phyloP scores from a whole-genome alignment of 2,797 vertebrate species.

The Falco novaeseelandiae region DNA sequence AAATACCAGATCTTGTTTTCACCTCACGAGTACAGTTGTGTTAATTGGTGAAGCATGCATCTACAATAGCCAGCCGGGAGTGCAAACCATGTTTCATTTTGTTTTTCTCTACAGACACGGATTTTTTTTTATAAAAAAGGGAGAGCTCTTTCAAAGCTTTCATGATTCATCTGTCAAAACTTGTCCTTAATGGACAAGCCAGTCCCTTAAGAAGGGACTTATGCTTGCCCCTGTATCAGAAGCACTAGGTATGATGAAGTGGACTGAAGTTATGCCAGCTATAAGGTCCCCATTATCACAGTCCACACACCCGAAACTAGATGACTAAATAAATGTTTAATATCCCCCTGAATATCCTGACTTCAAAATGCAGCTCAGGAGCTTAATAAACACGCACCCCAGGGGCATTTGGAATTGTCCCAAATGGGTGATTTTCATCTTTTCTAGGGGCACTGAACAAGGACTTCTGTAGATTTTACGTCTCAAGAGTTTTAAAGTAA shows the following conservation, averaged over 20 bases:
- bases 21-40: background rate
- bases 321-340: too few relatives aligned
- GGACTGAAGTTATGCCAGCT: background rate
- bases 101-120: background rate
- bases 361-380: too few relatives aligned
- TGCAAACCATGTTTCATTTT: rapidly evolving
- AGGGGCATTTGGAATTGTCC: too few relatives aligned
- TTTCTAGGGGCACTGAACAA: too few relatives aligned
- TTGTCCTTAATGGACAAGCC: background rate
- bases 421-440: too few relatives aligned
- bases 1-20: background rate
- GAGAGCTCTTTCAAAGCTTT: background rate
- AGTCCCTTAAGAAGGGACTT: background rate
- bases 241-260: background rate
- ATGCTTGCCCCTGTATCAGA: background rate
- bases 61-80: background rate
- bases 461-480: too few relatives aligned
- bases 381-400: too few relatives aligned
- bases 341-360: too few relatives aligned
- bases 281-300: background rate
- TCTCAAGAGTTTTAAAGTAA: too few relatives aligned
- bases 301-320: too few relatives aligned
- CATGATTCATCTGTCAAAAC: background rate
- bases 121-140: background rate
- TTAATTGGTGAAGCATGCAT: background rate